These are phyloP conservation scores for Dendrolimus houi DNA, from an alignment of 2,888 invertebrate species.

Conservation along the genomic window DNA sequence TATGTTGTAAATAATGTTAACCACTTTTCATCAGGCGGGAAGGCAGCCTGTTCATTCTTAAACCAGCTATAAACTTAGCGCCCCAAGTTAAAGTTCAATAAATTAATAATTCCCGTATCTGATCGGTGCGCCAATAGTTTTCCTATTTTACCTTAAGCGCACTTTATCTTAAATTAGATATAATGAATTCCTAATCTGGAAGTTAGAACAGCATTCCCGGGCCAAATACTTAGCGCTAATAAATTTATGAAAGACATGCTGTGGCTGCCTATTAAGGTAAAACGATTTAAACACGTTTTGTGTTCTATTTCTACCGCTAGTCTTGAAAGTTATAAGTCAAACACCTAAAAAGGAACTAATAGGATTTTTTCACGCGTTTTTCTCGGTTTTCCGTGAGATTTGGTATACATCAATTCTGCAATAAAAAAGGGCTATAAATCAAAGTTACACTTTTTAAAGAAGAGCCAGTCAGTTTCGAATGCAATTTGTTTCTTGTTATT, in stretches of 20 bases:
- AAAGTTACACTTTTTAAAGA: no score
- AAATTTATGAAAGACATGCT: conserved; percentile 29
- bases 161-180: conserved; percentile 53
- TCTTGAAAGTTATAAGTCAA: neutral
- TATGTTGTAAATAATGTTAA: no score
- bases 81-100: conserved; percentile 8
- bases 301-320: neutral
- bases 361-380: no score
- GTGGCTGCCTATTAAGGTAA: conserved; percentile 9
- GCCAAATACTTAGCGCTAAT: conserved; percentile 30
- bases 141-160: conserved; percentile 35
- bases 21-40: no score
- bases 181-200: conserved; percentile 66
- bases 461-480: no score
- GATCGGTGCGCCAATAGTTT: conserved; percentile 20
- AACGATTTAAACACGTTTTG: neutral
- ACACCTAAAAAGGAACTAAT: no score
- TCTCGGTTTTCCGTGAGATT: no score
- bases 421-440: no score
- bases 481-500: no score
- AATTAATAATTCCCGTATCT: conserved; percentile 23
- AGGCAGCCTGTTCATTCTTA: no score
- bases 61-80: no score
- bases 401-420: no score
- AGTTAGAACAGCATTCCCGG: conserved; percentile 52